phyloP scores from a whole-genome alignment of 2,113 vertebrate genomes.

The Oxyura jamaicensis region DNA sequence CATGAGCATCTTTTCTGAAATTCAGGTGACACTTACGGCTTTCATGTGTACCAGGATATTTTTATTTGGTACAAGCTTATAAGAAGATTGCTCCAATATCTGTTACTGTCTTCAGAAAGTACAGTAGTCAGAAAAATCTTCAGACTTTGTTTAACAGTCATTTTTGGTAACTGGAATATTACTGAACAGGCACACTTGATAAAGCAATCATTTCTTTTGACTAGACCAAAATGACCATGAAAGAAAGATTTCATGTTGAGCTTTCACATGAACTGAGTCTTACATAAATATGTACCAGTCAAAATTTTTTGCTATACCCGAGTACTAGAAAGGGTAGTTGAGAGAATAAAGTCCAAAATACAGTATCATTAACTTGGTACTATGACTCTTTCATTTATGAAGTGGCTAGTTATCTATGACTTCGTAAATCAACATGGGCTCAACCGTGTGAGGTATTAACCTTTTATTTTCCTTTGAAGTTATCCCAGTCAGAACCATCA shows the following conservation, averaged over 20 bases:
- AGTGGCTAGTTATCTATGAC: not conserved
- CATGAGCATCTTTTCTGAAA: not conserved
- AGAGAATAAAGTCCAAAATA: not conserved
- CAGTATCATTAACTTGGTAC: not conserved
- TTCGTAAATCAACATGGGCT: not conserved
- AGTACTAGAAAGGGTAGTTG: not conserved
- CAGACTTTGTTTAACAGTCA: not conserved
- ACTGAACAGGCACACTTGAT: not conserved
- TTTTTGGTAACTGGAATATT: not conserved
- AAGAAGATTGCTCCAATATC: not conserved
- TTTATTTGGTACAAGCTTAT: not conserved
- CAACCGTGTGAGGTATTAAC: not conserved
- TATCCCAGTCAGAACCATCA: not conserved
- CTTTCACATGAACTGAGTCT: not conserved
- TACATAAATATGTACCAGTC: not conserved
- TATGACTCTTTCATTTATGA: not conserved
- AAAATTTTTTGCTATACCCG: not conserved
- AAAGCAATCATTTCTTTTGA: not conserved
- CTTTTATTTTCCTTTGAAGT: not conserved
- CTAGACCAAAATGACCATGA: not conserved
- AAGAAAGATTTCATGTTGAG: not conserved
- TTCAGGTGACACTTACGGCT: not conserved
- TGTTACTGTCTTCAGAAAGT: not conserved
- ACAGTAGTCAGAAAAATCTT: not conserved
- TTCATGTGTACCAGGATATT: not conserved